Conservation (phyloP, 2,888 invertebrate genomes). For the Plebejus argus region DNA sequence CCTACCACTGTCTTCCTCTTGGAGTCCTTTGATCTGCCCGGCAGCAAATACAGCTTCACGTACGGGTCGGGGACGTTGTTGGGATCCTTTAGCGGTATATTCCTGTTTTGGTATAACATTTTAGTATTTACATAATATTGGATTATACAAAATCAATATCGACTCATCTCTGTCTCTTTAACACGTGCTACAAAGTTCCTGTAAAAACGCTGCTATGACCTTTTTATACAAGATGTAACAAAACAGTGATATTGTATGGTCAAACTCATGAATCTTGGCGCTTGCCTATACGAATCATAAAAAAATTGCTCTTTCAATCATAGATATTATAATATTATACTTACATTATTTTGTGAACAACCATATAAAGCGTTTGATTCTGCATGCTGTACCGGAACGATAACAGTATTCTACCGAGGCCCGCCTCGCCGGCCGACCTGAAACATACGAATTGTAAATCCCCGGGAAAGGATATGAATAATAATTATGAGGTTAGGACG, state of each 20-base stretch:
- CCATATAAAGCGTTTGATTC: slow-evolving; percentile 90
- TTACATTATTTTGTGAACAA: slow-evolving; percentile 95
- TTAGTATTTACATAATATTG: too few relatives aligned
- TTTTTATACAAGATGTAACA: too few relatives aligned
- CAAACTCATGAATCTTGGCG: too few relatives aligned
- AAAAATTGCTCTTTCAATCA: too few relatives aligned
- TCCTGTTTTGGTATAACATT: slow-evolving; percentile 68
- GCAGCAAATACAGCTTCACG: slow-evolving; percentile 92
- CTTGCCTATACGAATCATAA: too few relatives aligned
- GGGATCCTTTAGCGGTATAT: slow-evolving; percentile 90
- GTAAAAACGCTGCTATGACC: too few relatives aligned
- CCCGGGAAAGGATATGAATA: too few relatives aligned
- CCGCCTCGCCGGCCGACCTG: slow-evolving; percentile 86
- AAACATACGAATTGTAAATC: slow-evolving; percentile 4
- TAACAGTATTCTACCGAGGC: slow-evolving; percentile 90
- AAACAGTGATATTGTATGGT: too few relatives aligned
- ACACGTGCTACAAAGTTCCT: too few relatives aligned
- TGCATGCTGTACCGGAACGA: slow-evolving; percentile 92
- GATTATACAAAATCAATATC: neutral
- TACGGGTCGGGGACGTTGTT: slow-evolving; percentile 94
- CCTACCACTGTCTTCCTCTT: slow-evolving; percentile 91
- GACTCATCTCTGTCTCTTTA: too few relatives aligned
- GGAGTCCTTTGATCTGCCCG: slow-evolving; percentile 91
- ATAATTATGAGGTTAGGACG: too few relatives aligned
- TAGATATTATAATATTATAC: slow-evolving; percentile 57